Conservation (phyloP, 2,113 vertebrate species). For the Origma solitaria region DNA sequence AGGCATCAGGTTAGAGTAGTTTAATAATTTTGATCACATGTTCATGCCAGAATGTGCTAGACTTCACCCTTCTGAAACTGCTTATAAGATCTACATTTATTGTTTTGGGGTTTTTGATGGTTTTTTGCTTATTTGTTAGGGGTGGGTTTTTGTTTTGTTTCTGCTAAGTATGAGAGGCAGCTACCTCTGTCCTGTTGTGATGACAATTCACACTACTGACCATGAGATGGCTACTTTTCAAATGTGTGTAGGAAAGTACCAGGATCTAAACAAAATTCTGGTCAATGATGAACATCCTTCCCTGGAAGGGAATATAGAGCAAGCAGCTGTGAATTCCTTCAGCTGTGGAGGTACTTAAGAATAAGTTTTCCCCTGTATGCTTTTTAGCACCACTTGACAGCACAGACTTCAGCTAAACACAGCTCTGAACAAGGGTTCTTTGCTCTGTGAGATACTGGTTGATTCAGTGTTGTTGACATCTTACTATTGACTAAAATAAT, state of each 20-base stretch:
- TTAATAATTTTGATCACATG: neutral
- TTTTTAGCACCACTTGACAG: neutral
- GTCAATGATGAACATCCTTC: neutral
- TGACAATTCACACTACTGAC: neutral
- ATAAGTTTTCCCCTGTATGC: neutral
- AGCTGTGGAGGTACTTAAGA: neutral
- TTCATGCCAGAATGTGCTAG: neutral
- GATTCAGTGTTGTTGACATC: neutral
- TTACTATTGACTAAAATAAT: neutral
- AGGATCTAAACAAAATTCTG: neutral
- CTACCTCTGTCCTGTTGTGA: neutral
- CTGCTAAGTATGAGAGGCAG: neutral
- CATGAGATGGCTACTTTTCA: neutral
- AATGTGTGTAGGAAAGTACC: neutral
- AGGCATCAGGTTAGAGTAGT: neutral
- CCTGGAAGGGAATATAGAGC: neutral
- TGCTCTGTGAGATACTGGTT: neutral
- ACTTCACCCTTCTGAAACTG: neutral
- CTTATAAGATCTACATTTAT: neutral
- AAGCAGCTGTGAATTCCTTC: neutral
- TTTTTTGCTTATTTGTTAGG: neutral
- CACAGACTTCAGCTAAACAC: rapidly evolving
- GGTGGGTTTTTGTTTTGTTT: rapidly evolving
- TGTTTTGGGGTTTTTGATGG: rapidly evolving
- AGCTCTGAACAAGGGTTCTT: neutral